phyloP scores from a whole-genome alignment of 2,888 invertebrate genomes.

The Netelia melanura region DNA sequence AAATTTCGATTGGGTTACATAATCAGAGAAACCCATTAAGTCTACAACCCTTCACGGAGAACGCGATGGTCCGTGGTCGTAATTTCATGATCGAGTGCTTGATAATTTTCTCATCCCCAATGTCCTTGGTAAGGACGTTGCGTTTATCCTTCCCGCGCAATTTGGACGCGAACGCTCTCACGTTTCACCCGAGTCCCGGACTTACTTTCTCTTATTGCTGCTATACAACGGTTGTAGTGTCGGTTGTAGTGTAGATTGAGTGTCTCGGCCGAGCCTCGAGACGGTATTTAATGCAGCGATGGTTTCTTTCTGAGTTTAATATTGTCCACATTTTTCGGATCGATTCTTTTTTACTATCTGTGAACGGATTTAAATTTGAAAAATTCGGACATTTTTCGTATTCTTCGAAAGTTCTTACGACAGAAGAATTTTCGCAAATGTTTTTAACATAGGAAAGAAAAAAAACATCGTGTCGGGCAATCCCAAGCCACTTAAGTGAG shows the following conservation, averaged over 20 bases:
- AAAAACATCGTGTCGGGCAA: no score
- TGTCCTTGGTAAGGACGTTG: constrained; percentile 2
- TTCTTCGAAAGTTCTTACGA: no score
- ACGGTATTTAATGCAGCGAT: constrained; percentile 39
- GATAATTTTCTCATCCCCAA: constrained; percentile 48
- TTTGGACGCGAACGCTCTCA: constrained; percentile 32
- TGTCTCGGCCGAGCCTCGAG: constrained; percentile 15
- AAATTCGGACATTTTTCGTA: no score
- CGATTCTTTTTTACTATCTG: no score
- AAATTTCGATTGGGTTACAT: neutral
- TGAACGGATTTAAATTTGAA: no score
- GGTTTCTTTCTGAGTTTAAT: neutral
- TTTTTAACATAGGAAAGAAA: no score
- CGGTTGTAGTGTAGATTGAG: no score
- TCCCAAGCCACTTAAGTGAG: neutral
- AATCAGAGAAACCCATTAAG: constrained; percentile 30
- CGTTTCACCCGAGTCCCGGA: constrained; percentile 9
- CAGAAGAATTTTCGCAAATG: no score
- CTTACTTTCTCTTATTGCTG: constrained; percentile 11
- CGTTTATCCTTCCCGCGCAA: constrained; percentile 51
- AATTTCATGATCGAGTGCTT: constrained; percentile 11
- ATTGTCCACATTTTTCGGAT: neutral
- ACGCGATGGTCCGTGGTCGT: constrained; percentile 2
- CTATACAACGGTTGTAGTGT: neutral
- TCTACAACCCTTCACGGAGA: neutral